These are phyloP conservation scores for Mormyrus hasselquistii DNA, from an alignment of 2,797 vertebrate species.

Conservation along the genomic window DNA sequence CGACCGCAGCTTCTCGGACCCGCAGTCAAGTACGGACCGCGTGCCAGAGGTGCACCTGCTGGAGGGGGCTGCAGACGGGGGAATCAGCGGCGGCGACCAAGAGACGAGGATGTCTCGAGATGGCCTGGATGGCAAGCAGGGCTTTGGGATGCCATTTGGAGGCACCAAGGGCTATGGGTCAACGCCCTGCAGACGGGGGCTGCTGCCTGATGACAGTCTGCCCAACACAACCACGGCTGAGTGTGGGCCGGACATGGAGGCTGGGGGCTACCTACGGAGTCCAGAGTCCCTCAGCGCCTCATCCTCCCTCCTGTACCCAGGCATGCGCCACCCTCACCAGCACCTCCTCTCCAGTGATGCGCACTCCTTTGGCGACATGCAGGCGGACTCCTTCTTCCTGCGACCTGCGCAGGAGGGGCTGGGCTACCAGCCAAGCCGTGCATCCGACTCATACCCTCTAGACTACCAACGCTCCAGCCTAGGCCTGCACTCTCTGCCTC, in stretches of 20 bases:
- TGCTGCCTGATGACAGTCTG: constrained; percentile 68
- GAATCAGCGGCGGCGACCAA: constrained; percentile 25
- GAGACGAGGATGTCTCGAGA: constrained; percentile 38
- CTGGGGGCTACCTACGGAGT: constrained; percentile 69
- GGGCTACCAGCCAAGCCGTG: constrained; percentile 55
- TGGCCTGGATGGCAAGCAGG: constrained; percentile 72
- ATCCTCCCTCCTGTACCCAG: constrained; percentile 58
- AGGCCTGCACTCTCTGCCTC: constrained; percentile 78
- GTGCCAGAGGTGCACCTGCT: constrained; percentile 75
- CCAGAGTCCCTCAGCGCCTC: constrained; percentile 62
- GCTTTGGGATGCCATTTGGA: constrained; percentile 84
- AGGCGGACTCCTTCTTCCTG: constrained; percentile 75
- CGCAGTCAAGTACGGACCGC: constrained; percentile 77
- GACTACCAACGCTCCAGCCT: constrained; percentile 83
- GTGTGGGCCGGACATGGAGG: constrained; percentile 65
- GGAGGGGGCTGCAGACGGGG: constrained; percentile 58
- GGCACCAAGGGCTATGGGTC: constrained; percentile 65
- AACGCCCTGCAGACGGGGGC: constrained; percentile 29
- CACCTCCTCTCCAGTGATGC: constrained; percentile 45
- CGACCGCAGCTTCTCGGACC: constrained; percentile 82
- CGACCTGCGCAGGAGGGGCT: constrained; percentile 78
- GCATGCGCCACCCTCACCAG: constrained; percentile 35
- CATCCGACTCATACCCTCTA: constrained; percentile 74
- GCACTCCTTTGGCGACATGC: constrained; percentile 68
- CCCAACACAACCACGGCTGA: constrained; percentile 89